phyloP scores from a whole-genome alignment of 2,113 vertebrate species.

The Cisticola juncidis region DNA sequence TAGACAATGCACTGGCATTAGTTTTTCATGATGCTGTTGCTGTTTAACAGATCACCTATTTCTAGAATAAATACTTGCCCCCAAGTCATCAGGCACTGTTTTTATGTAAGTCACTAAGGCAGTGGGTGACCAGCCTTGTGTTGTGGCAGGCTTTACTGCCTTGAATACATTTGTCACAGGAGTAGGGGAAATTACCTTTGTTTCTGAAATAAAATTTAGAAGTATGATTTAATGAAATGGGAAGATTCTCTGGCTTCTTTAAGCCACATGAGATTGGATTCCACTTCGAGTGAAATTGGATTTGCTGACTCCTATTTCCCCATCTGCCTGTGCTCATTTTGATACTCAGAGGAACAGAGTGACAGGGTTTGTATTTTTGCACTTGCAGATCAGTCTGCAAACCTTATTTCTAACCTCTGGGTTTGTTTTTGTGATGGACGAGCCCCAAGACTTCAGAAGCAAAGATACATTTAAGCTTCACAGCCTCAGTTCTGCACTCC shows the following conservation, averaged over 20 bases:
- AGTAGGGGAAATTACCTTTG: neutral
- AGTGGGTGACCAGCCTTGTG: neutral
- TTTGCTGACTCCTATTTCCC: neutral
- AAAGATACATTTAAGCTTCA: neutral
- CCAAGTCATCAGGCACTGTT: neutral
- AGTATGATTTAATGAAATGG: neutral
- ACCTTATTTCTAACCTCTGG: neutral
- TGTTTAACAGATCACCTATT: neutral
- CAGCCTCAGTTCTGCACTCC: neutral
- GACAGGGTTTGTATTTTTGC: neutral
- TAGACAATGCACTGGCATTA: neutral
- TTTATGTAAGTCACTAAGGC: neutral
- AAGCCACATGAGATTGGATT: conserved; percentile 6
- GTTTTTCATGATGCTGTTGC: neutral
- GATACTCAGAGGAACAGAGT: neutral
- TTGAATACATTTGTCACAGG: neutral
- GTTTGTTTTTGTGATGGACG: neutral
- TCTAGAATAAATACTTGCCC: neutral
- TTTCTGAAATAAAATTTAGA: neutral
- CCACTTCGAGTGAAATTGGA: neutral
- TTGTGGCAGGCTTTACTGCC: neutral
- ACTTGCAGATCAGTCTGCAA: neutral
- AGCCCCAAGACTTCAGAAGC: neutral
- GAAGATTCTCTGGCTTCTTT: neutral
- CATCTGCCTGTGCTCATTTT: neutral